Percentiles rank a stretch among this genome's conserved stretches.
phyloP scores from a whole-genome alignment of 1,140 invertebrate genomes.

The Lordiphosa mommai region DNA sequence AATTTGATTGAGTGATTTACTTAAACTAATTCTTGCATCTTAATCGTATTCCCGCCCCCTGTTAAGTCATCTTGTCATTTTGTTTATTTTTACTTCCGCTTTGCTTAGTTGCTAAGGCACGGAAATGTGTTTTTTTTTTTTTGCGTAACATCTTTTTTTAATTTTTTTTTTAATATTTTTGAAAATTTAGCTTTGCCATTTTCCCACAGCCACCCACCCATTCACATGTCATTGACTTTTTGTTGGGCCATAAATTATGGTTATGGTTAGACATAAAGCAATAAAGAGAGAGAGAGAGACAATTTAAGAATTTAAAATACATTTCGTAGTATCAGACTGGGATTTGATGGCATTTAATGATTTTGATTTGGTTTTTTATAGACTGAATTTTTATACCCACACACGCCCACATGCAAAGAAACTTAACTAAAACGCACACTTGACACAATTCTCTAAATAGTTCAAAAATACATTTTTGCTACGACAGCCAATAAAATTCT shows the following conservation, averaged over 20 bases:
- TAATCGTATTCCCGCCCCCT: too few species aligned
- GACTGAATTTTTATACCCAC: constrained; percentile 3
- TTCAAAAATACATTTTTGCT: constrained; percentile 53
- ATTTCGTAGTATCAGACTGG: background rate
- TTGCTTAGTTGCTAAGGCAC: constrained; percentile 17
- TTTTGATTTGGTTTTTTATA: constrained; percentile 14
- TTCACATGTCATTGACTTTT: constrained; percentile 55
- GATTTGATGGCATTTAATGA: constrained; percentile 26
- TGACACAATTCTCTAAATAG: constrained; percentile 69
- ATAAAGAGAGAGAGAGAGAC: too few species aligned
- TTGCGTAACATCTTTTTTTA: constrained; percentile 29
- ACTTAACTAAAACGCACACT: constrained; percentile 51
- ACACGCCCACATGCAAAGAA: background rate
- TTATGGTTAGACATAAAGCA: background rate
- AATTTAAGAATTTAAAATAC: background rate
- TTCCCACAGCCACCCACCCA: constrained; percentile 5
- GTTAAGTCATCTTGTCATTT: too few species aligned
- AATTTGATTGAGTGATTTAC: too few species aligned
- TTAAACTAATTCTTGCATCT: too few species aligned
- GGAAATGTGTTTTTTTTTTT: background rate
- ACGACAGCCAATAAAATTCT: constrained; percentile 37
- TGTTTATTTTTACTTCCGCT: too few species aligned
- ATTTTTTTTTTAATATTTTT: too few species aligned
- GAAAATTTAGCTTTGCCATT: constrained; percentile 3
- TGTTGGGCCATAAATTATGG: constrained; percentile 26